Percentiles rank a stretch among this genome's conserved stretches.
Conservation (phyloP, 2,113 vertebrate species). For the Xenopus laevis region DNA sequence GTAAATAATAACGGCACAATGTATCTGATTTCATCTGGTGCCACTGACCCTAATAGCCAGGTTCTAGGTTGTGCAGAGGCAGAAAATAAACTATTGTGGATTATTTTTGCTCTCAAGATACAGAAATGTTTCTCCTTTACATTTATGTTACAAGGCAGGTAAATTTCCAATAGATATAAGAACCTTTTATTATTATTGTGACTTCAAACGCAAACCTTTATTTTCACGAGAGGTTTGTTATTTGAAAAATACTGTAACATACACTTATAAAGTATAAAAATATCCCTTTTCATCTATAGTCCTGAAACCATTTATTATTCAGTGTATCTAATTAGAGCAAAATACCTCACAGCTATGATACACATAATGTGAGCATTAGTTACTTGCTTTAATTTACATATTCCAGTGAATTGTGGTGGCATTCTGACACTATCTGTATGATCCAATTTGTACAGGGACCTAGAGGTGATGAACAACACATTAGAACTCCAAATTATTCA, state of each 20-base stretch:
- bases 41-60: no score
- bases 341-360: slow-evolving; percentile 1
- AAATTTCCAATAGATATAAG: no score
- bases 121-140: no score
- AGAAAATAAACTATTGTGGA: no score
- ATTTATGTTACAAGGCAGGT: no score
- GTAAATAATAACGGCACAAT: no score
- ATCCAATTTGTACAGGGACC: slow-evolving; percentile 11
- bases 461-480: slow-evolving; percentile 14
- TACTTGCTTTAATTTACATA: slow-evolving; percentile 2
- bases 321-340: slow-evolving; percentile 4
- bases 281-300: neutral
- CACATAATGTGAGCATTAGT: slow-evolving; percentile 1
- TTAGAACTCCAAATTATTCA: slow-evolving; percentile 13
- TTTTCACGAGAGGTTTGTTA: no score
- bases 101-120: no score
- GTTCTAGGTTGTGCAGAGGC: no score
- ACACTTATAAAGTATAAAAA: neutral
- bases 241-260: neutral
- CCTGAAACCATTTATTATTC: neutral
- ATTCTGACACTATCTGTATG: slow-evolving; percentile 15
- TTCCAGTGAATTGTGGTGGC: neutral
- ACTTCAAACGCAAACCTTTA: no score
- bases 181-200: no score
- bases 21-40: no score